Conservation (phyloP, 2,888 invertebrate genomes). For the Hydriomena furcata region DNA sequence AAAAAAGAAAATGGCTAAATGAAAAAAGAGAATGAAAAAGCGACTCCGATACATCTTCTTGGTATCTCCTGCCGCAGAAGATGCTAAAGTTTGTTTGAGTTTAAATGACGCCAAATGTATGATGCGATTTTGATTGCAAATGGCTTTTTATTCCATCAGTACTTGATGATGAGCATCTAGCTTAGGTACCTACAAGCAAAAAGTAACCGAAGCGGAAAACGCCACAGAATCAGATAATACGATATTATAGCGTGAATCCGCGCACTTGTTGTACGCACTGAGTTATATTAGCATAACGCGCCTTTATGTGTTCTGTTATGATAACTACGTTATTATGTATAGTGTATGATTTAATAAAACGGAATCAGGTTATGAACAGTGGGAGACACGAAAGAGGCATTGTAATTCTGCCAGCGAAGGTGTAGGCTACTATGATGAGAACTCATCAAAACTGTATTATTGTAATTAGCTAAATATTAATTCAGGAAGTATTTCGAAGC, state of each 20-base stretch:
- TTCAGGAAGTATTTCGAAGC: no score
- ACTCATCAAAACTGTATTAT: not conserved
- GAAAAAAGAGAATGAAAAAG: no score
- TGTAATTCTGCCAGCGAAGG: conserved; percentile 10
- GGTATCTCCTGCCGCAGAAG: no score
- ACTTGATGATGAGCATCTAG: no score
- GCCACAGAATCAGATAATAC: conserved; percentile 30
- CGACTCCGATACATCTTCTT: no score
- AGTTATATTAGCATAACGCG: conserved; percentile 36
- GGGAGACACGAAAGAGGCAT: conserved; percentile 6
- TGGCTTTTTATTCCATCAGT: no score
- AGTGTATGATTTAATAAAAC: conserved; percentile 35
- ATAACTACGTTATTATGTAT: conserved; percentile 33
- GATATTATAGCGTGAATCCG: conserved; percentile 31
- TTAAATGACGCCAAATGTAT: no score
- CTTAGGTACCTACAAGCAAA: conserved; percentile 11
- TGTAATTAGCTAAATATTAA: not conserved
- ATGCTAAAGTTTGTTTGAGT: no score
- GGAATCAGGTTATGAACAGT: conserved; percentile 20
- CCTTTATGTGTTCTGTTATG: conserved; percentile 28
- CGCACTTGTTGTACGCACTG: conserved; percentile 32
- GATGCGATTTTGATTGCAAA: no score
- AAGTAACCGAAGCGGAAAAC: conserved; percentile 27
- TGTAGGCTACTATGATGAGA: conserved; percentile 1
- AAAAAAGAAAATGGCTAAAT: no score